phyloP scores from a whole-genome alignment of 2,113 vertebrate genomes.

The Aythya baeri region DNA sequence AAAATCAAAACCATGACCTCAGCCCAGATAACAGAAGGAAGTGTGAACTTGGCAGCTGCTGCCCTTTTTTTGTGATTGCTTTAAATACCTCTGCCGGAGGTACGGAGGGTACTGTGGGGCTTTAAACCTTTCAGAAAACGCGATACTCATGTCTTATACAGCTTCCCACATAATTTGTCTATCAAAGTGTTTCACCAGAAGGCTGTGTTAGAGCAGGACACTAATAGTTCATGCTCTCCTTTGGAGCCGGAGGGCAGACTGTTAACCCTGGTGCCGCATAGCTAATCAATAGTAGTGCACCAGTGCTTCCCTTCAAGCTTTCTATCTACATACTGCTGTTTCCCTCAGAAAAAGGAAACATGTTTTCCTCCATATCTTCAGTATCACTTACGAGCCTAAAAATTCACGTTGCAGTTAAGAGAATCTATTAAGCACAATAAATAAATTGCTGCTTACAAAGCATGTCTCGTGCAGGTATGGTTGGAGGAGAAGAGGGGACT shows the following conservation, averaged over 20 bases:
- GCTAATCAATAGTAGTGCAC: background rate
- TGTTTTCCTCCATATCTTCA: slow-evolving; percentile 56
- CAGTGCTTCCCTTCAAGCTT: background rate
- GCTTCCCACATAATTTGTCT: background rate
- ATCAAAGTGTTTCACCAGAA: background rate
- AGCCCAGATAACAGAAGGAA: background rate
- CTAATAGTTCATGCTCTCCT: background rate
- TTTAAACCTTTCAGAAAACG: background rate
- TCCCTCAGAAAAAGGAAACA: slow-evolving; percentile 26
- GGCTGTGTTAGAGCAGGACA: background rate
- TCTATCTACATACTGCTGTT: background rate
- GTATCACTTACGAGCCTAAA: slow-evolving; percentile 45
- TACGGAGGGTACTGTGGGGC: background rate
- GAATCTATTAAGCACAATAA: slow-evolving; percentile 41
- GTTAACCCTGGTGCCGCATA: background rate
- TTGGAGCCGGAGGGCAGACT: background rate
- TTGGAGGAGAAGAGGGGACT: background rate
- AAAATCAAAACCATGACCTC: background rate
- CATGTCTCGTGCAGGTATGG: background rate
- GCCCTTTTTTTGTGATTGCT: background rate
- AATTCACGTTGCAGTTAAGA: slow-evolving; percentile 47
- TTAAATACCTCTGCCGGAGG: background rate
- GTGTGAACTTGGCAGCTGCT: background rate
- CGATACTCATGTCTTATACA: background rate
- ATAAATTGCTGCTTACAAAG: slow-evolving; percentile 50